Evolutionary conservation across 2,797 vertebrate species (phyloP).

Genomic region (Chrosomus eos): DNA sequence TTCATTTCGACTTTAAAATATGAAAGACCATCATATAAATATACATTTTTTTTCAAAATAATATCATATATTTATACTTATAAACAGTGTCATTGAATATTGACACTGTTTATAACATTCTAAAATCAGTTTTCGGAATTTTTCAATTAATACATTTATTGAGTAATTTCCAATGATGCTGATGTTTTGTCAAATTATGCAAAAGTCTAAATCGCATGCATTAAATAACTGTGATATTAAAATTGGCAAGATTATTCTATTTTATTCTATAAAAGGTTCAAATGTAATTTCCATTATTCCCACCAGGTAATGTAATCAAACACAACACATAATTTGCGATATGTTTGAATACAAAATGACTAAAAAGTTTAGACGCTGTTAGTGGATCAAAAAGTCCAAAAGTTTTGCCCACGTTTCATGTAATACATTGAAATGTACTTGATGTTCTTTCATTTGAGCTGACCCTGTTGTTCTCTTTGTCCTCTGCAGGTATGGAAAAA

Average conservation of each 20-base stretch:
- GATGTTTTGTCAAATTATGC: not conserved
- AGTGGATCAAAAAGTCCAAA: not conserved
- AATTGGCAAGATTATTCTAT: not conserved
- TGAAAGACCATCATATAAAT: not conserved
- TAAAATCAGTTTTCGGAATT: too few species aligned
- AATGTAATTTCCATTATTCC: not conserved
- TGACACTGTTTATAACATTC: not conserved
- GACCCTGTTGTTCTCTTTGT: constrained; percentile 46
- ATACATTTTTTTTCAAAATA: not conserved
- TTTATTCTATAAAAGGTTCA: not conserved
- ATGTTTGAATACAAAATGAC: not conserved
- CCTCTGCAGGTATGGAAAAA: constrained; percentile 93
- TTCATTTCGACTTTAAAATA: not conserved
- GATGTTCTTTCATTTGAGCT: constrained; percentile 27
- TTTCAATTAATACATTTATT: too few species aligned
- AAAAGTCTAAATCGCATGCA: not conserved
- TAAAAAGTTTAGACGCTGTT: not conserved
- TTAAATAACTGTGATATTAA: not conserved
- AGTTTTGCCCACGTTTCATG: not conserved
- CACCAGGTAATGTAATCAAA: not conserved
- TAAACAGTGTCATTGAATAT: not conserved
- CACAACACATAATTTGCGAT: not conserved
- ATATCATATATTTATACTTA: not conserved
- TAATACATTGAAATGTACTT: not conserved
- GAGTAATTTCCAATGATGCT: not conserved